Evolutionary conservation across 2,888 invertebrate species (phyloP), one percentile per base, ranked within the genome.

Genomic region (Trachelus iudaicus): DNA sequence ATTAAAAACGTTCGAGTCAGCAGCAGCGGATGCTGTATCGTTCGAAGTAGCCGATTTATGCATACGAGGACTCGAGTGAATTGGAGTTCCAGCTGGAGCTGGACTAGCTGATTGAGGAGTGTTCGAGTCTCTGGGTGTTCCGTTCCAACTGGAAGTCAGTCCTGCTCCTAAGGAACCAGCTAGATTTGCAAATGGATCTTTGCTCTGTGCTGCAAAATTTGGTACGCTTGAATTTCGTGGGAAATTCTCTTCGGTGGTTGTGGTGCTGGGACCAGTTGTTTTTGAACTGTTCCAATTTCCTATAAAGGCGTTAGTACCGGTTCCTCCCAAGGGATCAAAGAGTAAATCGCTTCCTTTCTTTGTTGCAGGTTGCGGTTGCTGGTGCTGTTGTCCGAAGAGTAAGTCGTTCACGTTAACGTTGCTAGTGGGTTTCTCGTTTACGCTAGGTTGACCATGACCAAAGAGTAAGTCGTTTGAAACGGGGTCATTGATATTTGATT

Each of bases 141-240:
- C 92, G 79, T 91, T 92, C 90, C 90, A 91, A 74, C 91, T 91
- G 0, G 89, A 86, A 15, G 90, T 86, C n/a, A 91, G 80, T 69
- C 91, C 91, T 9, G 90, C 86, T 1, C 89, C 89, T 37, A 91
- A 73, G 0, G 90, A 87, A 3, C 89, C 86, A 9, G 90, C 95
- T 37, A 97, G 93, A 87, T 96, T 96, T 1, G 95, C 95, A 89
- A 97, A 96, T 6, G 96, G 96, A 91, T 97, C 96, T 83, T 81
- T 92, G 88, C 81, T 92, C 82, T 84, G 93, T 87, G 88, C 93
- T 85, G 87, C 94, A 91, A 86, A 93, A 92, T 89, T 94, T 83
- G 91, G 93, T 80, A 91, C 93, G 84, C 92, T 92, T n/a, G 92
- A 90, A 83, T 92, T 92, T 77, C 92, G 85, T 1, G 92, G 92